Base-by-base conservation (phyloP, 2,113 vertebrate genomes). In the Ochotona princeps region DNA sequence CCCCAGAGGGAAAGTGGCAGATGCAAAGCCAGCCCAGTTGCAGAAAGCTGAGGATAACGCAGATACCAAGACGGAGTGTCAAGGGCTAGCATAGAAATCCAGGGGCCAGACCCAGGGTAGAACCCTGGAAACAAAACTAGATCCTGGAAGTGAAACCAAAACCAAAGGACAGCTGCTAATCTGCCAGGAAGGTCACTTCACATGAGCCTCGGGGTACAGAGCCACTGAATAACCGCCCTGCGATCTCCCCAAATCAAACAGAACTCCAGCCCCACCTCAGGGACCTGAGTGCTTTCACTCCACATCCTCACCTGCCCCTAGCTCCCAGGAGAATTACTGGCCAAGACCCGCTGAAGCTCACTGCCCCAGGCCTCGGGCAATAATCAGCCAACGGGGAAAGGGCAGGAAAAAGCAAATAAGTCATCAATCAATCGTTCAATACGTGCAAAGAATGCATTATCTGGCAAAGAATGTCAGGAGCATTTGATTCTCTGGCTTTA, bases 121-220 rank as follows among this genome's bases (percentile, higher is more conserved):
- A 75, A 83, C n/a, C 69, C 82, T 57, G 26, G 74, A 91, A 95
- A 94, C 25, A 73, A 92, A 92, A 23, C 67, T 74, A 80, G 63
- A 70, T 47, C 26, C 49, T 89, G 47, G 30, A 8, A 86, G 44
- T 28, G 51, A 75, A 79, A 49, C 12, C 63, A 66, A 90, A 18
- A 61, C 23, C 78, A 61, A 85, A 67, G 66, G 20, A 30, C 23
- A 35, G 35, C 21, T 57, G 35, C 21, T 32, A 15, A 72, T 17
- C 13, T 49, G 15, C 17, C 72, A 87, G 44, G 66, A 84, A 15
- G 28, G 75, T 1, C 38, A 21, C 35, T 13, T 38, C 28, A 23
- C 21, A 25, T 83, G 21, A 23, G 18, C 80, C 74, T 82, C n/a
- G 18, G 32, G 15, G 25, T 3, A 44, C 8, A 32, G 35, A 13